A percentile compares a stretch with the other conserved stretches of the same genome.
Conservation (phyloP, 2,797 vertebrate genomes). For the Pseudotriccus pelzelni region DNA sequence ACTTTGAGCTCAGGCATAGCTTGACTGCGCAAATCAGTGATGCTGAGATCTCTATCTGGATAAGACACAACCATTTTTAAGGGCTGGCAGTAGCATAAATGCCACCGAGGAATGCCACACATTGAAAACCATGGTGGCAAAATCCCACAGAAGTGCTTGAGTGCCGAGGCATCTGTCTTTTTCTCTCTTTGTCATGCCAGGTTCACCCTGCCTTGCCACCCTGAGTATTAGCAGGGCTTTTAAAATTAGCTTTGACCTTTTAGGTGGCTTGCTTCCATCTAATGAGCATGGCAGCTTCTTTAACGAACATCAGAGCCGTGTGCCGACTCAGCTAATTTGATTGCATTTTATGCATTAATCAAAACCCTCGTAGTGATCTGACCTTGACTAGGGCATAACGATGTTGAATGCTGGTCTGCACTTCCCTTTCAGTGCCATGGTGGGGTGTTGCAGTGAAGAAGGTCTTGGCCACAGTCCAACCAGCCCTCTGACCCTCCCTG, state of each 20-base stretch:
- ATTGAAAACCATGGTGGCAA: background rate
- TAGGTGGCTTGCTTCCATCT: conserved; percentile 28
- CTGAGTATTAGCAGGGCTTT: background rate
- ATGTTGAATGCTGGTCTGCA: background rate
- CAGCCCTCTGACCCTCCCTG: background rate
- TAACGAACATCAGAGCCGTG: background rate
- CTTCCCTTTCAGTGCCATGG: background rate
- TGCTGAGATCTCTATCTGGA: background rate
- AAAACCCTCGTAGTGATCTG: conserved; percentile 17
- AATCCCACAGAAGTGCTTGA: background rate
- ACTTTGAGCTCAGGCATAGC: background rate
- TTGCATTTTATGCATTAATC: conserved; percentile 48
- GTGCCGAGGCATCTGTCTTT: background rate
- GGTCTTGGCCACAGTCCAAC: background rate
- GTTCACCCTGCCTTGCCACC: background rate
- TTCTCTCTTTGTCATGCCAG: background rate
- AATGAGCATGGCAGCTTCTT: conserved; percentile 35
- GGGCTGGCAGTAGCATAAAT: background rate
- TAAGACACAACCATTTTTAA: background rate
- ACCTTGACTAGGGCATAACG: conserved; percentile 4
- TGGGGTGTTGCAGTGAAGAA: background rate
- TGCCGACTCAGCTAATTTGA: conserved; percentile 56
- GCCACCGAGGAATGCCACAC: background rate
- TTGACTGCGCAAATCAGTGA: background rate
- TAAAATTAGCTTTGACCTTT: conserved; percentile 56